Percentiles rank a stretch among this genome's conserved stretches.
These are phyloP conservation scores for Cerastis leucographa DNA, from an alignment of 2,888 invertebrate genomes.

Conservation along the genomic window DNA sequence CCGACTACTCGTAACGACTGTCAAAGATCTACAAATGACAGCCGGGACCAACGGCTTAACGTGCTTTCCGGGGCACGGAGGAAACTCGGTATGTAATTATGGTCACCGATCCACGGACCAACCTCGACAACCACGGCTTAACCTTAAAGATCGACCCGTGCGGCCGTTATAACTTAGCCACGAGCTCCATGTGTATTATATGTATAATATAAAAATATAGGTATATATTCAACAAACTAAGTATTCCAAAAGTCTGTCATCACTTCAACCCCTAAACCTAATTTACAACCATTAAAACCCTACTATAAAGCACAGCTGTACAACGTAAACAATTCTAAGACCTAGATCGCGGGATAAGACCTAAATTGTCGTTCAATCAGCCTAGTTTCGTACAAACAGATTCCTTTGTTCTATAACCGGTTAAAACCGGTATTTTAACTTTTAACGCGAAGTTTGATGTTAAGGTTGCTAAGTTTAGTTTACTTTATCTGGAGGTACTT, in stretches of 20 bases:
- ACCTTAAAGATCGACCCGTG: no score
- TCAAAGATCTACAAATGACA: no score
- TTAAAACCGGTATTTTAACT: conserved; percentile 63
- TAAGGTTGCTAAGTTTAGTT: conserved; percentile 58
- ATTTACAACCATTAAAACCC: conserved; percentile 52
- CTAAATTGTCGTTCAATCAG: conserved; percentile 80
- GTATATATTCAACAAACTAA: no score
- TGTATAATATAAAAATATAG: no score
- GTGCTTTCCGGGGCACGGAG: no score
- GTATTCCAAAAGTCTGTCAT: conserved; percentile 18
- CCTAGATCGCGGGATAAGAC: conserved; percentile 74
- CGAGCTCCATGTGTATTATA: no score
- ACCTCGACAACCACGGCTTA: no score
- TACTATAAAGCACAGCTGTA: conserved; percentile 68
- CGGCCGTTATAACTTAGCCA: no score
- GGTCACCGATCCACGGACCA: no score
- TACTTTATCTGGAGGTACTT: conserved; percentile 49
- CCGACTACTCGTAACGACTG: no score
- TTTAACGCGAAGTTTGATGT: conserved; percentile 62
- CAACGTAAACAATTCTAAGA: conserved; percentile 68
- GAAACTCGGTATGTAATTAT: no score
- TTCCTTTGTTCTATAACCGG: conserved; percentile 77
- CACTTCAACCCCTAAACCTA: conserved; percentile 48
- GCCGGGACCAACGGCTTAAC: no score
- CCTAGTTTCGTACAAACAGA: conserved; percentile 74